Evolutionary conservation across 2,797 vertebrate genomes (phyloP).

Genomic region (Aselliscus stoliczkanus): DNA sequence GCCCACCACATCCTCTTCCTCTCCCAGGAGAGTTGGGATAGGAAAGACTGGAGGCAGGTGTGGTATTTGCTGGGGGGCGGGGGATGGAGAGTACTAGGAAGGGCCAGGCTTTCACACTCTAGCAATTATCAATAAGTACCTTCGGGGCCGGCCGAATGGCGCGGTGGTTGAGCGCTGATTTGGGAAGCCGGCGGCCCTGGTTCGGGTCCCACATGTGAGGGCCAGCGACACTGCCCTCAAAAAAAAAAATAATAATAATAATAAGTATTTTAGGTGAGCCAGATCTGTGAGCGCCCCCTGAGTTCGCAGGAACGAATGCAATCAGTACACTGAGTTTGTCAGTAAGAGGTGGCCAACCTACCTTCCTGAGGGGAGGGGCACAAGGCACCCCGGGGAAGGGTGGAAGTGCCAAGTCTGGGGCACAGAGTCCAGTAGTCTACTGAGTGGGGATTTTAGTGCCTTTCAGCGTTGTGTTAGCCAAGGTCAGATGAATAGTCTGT

Average conservation of each 20-base stretch:
- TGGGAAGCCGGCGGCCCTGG: no score
- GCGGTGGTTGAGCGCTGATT: no score
- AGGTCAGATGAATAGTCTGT: not conserved
- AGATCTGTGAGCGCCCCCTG: not conserved
- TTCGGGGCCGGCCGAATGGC: no score
- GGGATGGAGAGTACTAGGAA: not conserved
- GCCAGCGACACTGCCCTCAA: no score
- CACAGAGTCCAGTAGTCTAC: not conserved
- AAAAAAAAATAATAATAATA: no score
- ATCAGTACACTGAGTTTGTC: not conserved
- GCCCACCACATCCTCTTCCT: rapidly evolving
- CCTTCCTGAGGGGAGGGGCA: not conserved
- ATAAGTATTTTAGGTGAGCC: not conserved
- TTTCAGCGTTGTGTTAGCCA: not conserved
- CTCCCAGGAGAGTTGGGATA: not conserved
- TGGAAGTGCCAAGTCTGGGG: not conserved
- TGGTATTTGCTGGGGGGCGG: not conserved
- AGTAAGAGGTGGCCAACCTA: rapidly evolving
- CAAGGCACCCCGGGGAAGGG: no score
- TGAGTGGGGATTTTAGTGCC: not conserved
- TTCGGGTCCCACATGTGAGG: no score
- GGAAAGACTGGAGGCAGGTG: not conserved
- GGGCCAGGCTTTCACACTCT: rapidly evolving
- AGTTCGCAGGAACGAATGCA: not conserved
- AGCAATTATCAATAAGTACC: not conserved